Conservation (phyloP, 2,888 invertebrate genomes). For the Cephus pulcher region DNA sequence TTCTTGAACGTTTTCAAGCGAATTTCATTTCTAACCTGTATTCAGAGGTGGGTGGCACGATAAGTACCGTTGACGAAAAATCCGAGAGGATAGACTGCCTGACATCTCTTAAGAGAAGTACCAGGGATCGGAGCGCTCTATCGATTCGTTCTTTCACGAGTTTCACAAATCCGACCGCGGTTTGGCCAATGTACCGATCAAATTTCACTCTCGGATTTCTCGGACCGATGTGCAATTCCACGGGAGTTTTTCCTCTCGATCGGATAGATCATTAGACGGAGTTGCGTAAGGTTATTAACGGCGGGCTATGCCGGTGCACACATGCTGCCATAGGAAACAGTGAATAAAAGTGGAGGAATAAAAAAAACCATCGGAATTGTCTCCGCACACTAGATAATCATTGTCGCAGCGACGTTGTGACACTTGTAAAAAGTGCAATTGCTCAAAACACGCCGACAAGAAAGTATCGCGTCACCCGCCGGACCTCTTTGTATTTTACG, state of each 20-base stretch:
- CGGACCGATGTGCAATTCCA: slow-evolving; percentile 12
- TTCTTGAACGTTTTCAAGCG: not conserved
- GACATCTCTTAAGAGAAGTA: not conserved
- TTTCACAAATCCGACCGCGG: slow-evolving; percentile 35
- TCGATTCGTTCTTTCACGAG: slow-evolving; percentile 4
- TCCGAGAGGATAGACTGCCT: not conserved
- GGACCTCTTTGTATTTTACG: not conserved
- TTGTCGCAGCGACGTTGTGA: not conserved
- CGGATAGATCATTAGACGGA: not conserved
- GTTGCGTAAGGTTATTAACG: not conserved
- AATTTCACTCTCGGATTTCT: slow-evolving; percentile 33
- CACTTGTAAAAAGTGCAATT: not conserved
- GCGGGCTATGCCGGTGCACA: not conserved
- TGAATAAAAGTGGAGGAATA: not conserved
- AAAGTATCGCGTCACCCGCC: not conserved
- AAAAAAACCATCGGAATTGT: not conserved
- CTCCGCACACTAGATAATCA: not conserved
- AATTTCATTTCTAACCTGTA: not conserved
- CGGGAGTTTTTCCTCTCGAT: slow-evolving; percentile 8
- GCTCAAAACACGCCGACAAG: not conserved
- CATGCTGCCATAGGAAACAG: not conserved
- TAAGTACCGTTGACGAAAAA: not conserved
- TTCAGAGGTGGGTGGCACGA: not conserved
- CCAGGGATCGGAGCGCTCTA: not conserved
- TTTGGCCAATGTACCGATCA: slow-evolving; percentile 27